phyloP scores from a whole-genome alignment of 1,140 invertebrate genomes.

The Drosophila tristis region DNA sequence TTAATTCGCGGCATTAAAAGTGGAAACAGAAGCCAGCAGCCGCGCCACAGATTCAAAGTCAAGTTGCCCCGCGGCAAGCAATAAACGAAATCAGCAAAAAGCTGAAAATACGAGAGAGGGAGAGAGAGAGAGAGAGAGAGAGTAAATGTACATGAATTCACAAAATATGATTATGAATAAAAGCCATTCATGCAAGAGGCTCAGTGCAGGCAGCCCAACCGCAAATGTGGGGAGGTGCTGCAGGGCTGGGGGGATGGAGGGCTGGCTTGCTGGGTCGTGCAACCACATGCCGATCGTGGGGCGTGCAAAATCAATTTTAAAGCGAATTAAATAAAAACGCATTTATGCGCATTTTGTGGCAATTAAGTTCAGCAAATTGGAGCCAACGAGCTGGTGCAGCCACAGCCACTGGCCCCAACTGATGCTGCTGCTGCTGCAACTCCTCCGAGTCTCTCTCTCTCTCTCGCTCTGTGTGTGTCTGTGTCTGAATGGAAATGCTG shows the following conservation, averaged over 20 bases:
- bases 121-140: conserved; percentile 7
- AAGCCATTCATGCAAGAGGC: conserved; percentile 73
- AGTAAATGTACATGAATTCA: conserved; percentile 47
- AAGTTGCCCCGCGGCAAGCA: conserved; percentile 47
- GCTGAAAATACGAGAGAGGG: conserved; percentile 4
- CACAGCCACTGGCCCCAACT: conserved; percentile 1
- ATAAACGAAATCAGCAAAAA: conserved; percentile 34
- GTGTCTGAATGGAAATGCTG: too few species aligned
- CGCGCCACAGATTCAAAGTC: conserved; percentile 61
- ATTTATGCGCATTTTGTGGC: conserved; percentile 70
- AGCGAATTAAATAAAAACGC: conserved; percentile 77
- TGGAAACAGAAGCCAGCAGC: conserved; percentile 35
- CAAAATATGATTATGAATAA: conserved; percentile 72
- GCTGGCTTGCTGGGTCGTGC: conserved; percentile 12
- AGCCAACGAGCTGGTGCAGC: conserved; percentile 9
- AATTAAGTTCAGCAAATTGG: conserved; percentile 66
- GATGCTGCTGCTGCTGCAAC: background rate
- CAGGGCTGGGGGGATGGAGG: conserved; percentile 2
- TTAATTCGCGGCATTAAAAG: conserved; percentile 64
- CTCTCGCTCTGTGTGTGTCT: too few species aligned
- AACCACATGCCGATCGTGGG: conserved; percentile 65
- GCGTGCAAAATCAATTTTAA: conserved; percentile 74
- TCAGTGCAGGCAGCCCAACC: conserved; percentile 28
- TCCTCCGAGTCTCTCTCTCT: background rate
- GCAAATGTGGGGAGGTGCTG: conserved; percentile 53